These are phyloP conservation scores for Deilephila porcellus DNA, from an alignment of 2,888 invertebrate genomes.

Conservation along the genomic window DNA sequence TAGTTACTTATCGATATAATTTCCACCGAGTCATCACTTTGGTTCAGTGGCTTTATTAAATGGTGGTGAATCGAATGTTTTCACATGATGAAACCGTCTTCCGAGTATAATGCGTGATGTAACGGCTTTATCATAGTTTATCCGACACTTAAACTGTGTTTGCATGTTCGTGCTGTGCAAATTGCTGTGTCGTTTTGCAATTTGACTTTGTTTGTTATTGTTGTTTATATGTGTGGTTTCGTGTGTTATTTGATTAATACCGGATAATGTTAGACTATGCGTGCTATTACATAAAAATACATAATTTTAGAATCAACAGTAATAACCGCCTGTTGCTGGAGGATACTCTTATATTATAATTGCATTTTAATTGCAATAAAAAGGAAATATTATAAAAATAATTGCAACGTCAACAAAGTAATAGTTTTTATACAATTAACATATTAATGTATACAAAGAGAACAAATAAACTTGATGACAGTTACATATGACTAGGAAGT, in stretches of 20 bases:
- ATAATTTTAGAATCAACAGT: neutral
- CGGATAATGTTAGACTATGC: neutral
- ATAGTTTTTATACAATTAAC: too few relatives aligned
- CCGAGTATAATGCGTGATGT: slow-evolving; percentile 26
- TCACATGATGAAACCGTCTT: slow-evolving; percentile 27
- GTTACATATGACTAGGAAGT: too few relatives aligned
- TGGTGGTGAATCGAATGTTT: slow-evolving; percentile 43
- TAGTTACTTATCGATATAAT: neutral
- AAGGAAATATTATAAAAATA: too few relatives aligned
- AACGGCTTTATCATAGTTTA: slow-evolving; percentile 22
- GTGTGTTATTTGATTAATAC: neutral
- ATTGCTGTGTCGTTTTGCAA: slow-evolving; percentile 24
- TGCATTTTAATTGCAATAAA: too few relatives aligned
- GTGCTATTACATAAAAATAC: neutral
- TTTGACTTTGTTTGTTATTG: slow-evolving; percentile 17
- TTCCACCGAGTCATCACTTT: slow-evolving; percentile 52
- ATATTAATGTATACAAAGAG: too few relatives aligned
- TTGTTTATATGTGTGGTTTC: neutral
- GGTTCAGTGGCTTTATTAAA: slow-evolving; percentile 50
- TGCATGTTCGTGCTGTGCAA: slow-evolving; percentile 25
- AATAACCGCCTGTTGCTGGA: too few relatives aligned
- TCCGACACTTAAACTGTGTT: slow-evolving; percentile 23
- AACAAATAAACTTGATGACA: too few relatives aligned
- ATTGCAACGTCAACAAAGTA: too few relatives aligned
- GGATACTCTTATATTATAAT: too few relatives aligned